A percentile compares a stretch with the other conserved stretches of the same genome.
Evolutionary conservation across 2,113 vertebrate species (phyloP).

Genomic region (Dipodomys spectabilis): DNA sequence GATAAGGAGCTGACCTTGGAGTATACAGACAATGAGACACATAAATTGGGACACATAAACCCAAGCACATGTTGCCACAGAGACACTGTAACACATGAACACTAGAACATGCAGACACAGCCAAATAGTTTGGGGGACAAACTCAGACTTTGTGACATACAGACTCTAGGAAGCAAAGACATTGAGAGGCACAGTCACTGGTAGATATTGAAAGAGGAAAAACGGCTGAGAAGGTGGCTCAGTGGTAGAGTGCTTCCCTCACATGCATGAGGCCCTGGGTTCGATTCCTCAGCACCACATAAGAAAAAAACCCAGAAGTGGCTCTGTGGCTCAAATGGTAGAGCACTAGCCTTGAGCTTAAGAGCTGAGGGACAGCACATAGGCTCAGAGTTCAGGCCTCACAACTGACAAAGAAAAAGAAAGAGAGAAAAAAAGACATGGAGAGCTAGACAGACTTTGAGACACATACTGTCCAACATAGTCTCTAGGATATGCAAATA

Average conservation of each 20-base stretch:
- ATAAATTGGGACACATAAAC: neutral
- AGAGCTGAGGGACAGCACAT: no score
- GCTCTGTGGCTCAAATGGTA: no score
- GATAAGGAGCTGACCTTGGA: neutral
- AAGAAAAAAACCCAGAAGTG: no score
- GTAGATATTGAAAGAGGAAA: neutral
- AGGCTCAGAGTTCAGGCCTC: no score
- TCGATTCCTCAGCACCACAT: no score
- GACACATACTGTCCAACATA: neutral
- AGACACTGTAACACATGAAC: neutral
- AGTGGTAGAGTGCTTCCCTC: no score
- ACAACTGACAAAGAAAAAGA: no score
- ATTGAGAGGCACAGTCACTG: neutral
- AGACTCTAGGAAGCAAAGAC: neutral
- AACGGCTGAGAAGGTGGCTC: no score
- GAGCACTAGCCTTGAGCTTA: no score
- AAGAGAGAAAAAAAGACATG: neutral
- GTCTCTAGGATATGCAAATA: neutral
- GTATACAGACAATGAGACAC: neutral
- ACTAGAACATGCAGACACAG: neutral
- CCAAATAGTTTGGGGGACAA: neutral
- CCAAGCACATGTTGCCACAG: neutral
- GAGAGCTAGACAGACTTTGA: neutral
- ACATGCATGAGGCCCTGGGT: no score
- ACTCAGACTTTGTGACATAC: neutral